Conservation (phyloP, 2,888 invertebrate genomes). For the Hemithea aestivaria region DNA sequence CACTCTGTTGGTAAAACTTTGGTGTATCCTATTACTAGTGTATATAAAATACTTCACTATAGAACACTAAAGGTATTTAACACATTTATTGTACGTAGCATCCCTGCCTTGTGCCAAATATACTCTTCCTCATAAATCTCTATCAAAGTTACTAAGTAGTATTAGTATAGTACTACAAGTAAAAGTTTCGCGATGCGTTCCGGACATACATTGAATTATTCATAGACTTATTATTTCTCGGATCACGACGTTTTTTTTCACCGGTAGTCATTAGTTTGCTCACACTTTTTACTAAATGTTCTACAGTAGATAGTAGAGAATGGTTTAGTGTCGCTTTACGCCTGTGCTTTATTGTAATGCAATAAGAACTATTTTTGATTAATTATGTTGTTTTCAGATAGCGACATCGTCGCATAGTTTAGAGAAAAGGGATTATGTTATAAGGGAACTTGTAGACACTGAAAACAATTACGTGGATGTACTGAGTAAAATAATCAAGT, state of each 20-base stretch:
- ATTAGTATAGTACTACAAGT: too few relatives aligned
- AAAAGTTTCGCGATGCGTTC: slow-evolving; percentile 51
- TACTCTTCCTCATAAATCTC: too few relatives aligned
- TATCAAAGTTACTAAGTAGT: too few relatives aligned
- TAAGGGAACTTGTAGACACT: slow-evolving; percentile 96
- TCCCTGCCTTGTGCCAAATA: too few relatives aligned
- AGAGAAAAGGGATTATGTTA: slow-evolving; percentile 95
- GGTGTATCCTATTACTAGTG: too few relatives aligned
- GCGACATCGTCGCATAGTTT: slow-evolving; percentile 78
- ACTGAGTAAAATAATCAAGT: slow-evolving; percentile 88
- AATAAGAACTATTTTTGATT: slow-evolving; percentile 13
- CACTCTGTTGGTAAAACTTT: too few relatives aligned
- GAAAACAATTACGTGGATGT: slow-evolving; percentile 98
- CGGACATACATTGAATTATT: slow-evolving; percentile 57
- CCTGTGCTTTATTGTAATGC: slow-evolving; percentile 20
- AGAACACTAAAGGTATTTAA: too few relatives aligned
- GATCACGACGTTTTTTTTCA: slow-evolving; percentile 44
- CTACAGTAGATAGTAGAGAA: slow-evolving; percentile 31
- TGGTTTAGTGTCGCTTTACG: slow-evolving; percentile 29
- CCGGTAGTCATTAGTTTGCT: slow-evolving; percentile 27
- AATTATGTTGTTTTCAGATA: slow-evolving; percentile 46
- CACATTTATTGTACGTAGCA: too few relatives aligned
- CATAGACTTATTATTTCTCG: slow-evolving; percentile 58
- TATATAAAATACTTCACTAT: too few relatives aligned
- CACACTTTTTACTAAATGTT: slow-evolving; percentile 26